Conservation (phyloP, 1,140 invertebrate genomes). For the Eupristina koningsbergeri region DNA sequence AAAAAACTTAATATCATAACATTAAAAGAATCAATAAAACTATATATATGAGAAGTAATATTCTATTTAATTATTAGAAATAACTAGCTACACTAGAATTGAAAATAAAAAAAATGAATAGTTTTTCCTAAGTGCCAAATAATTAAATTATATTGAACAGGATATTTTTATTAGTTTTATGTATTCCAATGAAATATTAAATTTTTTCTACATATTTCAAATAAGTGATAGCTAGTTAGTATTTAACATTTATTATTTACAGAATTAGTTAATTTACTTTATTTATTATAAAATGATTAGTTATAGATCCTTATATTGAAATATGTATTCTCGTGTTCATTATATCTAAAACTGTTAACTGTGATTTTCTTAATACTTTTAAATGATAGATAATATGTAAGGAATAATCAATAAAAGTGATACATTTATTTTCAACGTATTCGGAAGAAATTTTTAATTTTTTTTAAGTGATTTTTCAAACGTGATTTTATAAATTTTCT, state of each 20-base stretch:
- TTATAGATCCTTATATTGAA: not conserved
- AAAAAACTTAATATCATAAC: too few relatives aligned
- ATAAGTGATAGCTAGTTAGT: conserved; percentile 15
- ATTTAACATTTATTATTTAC: not conserved
- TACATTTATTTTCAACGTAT: not conserved
- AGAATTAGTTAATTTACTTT: too few relatives aligned
- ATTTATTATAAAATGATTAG: too few relatives aligned
- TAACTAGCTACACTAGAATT: not conserved
- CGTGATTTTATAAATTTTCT: too few relatives aligned
- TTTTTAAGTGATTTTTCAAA: too few relatives aligned
- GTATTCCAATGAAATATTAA: not conserved
- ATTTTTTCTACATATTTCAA: not conserved
- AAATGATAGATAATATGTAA: not conserved
- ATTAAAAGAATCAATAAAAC: too few relatives aligned
- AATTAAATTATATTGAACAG: not conserved
- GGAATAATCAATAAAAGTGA: not conserved
- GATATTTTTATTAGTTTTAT: not conserved
- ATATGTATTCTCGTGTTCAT: not conserved
- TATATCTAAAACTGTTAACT: conserved; percentile 50
- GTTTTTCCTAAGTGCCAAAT: conserved; percentile 40
- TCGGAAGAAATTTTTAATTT: too few relatives aligned
- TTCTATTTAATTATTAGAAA: not conserved
- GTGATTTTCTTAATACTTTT: conserved; percentile 51
- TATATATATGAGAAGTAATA: not conserved
- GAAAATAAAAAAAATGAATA: not conserved